Evolutionary conservation across 2,113 vertebrate species (phyloP).

Genomic region (Pholis gunnellus): DNA sequence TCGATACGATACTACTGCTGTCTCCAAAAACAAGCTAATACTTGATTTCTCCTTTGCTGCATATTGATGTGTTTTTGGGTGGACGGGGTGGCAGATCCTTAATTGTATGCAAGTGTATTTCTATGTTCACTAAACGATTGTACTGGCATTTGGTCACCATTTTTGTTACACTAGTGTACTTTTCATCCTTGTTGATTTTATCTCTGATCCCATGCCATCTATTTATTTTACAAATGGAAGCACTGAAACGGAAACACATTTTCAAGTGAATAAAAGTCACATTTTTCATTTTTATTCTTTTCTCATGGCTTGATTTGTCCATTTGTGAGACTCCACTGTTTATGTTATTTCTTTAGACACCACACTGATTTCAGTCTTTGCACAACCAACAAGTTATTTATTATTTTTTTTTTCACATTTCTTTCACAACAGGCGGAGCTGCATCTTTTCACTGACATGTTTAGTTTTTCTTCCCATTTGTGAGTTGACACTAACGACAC

Average conservation of each 20-base stretch:
- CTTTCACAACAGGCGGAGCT: background rate
- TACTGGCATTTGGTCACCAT: slow-evolving; percentile 80
- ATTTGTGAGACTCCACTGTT: slow-evolving; percentile 46
- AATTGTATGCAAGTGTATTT: slow-evolving; percentile 75
- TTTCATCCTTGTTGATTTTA: slow-evolving; percentile 85
- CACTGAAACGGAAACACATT: slow-evolving; percentile 91
- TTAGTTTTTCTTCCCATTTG: background rate
- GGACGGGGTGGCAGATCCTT: slow-evolving; percentile 47
- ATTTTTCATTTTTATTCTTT: slow-evolving; percentile 76
- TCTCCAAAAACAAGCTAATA: slow-evolving; percentile 75
- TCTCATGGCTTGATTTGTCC: slow-evolving; percentile 66
- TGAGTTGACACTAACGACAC: background rate
- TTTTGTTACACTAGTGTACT: slow-evolving; percentile 85
- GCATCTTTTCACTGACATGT: slow-evolving; percentile 17
- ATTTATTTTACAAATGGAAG: slow-evolving; percentile 90
- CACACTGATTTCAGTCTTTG: background rate
- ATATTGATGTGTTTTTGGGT: slow-evolving; percentile 61
- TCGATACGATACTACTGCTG: slow-evolving; percentile 78
- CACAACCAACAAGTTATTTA: background rate
- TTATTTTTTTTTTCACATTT: background rate
- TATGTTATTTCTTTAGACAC: background rate
- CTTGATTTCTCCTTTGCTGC: slow-evolving; percentile 80
- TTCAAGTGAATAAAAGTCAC: slow-evolving; percentile 81
- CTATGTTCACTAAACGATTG: slow-evolving; percentile 87
- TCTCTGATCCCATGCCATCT: slow-evolving; percentile 88